Evolutionary conservation across 2,888 invertebrate species (phyloP), one percentile per base, ranked within the genome.

Genomic region (Argynnis bischoffii): DNA sequence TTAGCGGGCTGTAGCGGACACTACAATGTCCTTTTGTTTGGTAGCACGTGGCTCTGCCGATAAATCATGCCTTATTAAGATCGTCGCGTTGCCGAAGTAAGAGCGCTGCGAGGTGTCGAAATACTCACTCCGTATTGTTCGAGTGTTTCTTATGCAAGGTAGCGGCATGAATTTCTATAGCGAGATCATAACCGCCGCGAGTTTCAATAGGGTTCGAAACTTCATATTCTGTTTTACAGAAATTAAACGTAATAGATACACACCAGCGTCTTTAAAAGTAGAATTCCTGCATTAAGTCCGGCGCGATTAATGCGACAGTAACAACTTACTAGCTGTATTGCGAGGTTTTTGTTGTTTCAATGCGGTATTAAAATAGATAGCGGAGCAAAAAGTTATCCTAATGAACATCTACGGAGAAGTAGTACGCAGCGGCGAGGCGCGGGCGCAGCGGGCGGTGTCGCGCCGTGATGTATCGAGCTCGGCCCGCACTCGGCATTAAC

Each of bases 41-140:
- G 57, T 51, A 63, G 63, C 69, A 67, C 71, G 69, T 53, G 67
- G 69, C 18, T 46, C 63, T 50, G 35, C 46, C 63, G 41, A 63
- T 71, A 67, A 67, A 66, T 73, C 67, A 68, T 63, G 61, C 71
- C 73, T 63, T 67, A 71, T 66, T 71, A 69, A 71, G 67, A 61
- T 48, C 18, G 47, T 21, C 46, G 63, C 59, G 8, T 48, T 48
- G 48, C 31, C n/a, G 48, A 31, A 51, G 31, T 16, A 21, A 59
- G 56, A 47, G 41, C 31, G 41, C 18, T 46, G 56, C 59, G 35
- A 59, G 54, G 48, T 50, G 55, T 59, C 8, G 48, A 55, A 60
- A 54, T 53, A 35, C 26, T 47, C 46, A 31, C 16, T 21, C 51
- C 50, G 13, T 56, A 48, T 48, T 59, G 48, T n/a, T 21, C 46